Base-by-base conservation (phyloP, 2,797 vertebrate genomes). In the Lacerta agilis region DNA sequence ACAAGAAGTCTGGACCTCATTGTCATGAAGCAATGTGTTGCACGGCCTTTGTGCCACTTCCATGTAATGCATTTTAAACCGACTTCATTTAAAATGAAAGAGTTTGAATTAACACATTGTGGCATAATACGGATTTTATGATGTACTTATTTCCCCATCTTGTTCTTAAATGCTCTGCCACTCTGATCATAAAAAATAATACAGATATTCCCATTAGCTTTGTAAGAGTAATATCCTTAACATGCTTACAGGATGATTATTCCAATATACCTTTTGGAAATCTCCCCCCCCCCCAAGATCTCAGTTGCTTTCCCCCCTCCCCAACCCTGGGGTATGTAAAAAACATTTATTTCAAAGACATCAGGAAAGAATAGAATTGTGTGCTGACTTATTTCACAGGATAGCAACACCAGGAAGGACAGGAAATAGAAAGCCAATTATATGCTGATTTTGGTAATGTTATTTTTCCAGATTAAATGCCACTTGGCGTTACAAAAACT, bases 401-500 rank as follows among this genome's bases (percentile, higher is more conserved):
- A 85, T 38, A 90, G 91, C 58, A 93, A 93, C 89, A 94, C 87
- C 76, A 89, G 84, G 86, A 45, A 94, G 88, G 72, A 36, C 89
- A 94, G 94, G 93, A 96, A 96, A 93, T 93, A 94, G 93, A 96
- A 96, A 73, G 79, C 61, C 92, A 97, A 96, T 97, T 97, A 96
- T 96, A 95, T 95, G 96, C 94, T 96, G 95, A 97, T 97, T 97
- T 85, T 97, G 89, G 90, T 94, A 95, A 92, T 95, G 95, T 96
- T 97, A 93, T 97, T 97, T 97, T 96, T 96, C 36, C 93, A 97
- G 93, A 97, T 97, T 97, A 97, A 96, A 97, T 95, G 95, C 94
- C 94, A 97, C 93, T 97, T 96, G 95, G 93, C 94, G 94, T 96
- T 96, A 96, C 95, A 96, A 97, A 97, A 96, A 87, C 91, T 90